Evolutionary conservation across 2,888 invertebrate species (phyloP).

Genomic region (Halictus ligatus): DNA sequence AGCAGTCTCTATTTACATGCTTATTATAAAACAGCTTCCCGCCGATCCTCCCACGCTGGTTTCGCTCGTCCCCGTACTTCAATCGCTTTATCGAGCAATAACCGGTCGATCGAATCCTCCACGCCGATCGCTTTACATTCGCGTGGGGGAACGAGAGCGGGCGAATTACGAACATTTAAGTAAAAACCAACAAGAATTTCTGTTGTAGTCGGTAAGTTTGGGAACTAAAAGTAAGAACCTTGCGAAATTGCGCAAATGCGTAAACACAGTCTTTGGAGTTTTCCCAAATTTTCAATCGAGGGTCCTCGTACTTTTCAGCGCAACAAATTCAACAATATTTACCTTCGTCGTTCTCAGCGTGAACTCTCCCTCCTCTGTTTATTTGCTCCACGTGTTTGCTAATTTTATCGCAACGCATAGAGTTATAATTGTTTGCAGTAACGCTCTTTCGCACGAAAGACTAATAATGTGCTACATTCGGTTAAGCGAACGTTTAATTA

Average conservation of each 20-base stretch:
- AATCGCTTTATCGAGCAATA: neutral
- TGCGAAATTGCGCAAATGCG: neutral
- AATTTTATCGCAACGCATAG: neutral
- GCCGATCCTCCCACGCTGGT: neutral
- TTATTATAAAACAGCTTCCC: conserved; percentile 17
- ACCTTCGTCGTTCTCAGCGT: neutral
- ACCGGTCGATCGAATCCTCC: neutral
- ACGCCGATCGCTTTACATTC: neutral
- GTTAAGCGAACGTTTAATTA: neutral
- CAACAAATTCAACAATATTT: too few relatives aligned
- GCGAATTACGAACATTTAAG: neutral
- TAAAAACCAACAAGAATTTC: too few relatives aligned
- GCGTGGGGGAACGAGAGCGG: neutral
- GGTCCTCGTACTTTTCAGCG: neutral
- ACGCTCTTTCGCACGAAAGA: neutral
- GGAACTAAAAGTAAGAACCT: too few relatives aligned
- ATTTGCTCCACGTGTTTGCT: neutral
- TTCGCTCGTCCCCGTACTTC: too few relatives aligned
- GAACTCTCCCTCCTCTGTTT: neutral
- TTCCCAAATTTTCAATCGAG: neutral
- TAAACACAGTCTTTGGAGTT: neutral
- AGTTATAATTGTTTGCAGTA: neutral
- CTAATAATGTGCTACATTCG: neutral
- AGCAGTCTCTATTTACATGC: conserved; percentile 39
- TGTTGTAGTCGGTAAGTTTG: too few relatives aligned